These are phyloP conservation scores for Tonatia bakeri DNA, from an alignment of 2,113 vertebrate species.

Conservation along the genomic window DNA sequence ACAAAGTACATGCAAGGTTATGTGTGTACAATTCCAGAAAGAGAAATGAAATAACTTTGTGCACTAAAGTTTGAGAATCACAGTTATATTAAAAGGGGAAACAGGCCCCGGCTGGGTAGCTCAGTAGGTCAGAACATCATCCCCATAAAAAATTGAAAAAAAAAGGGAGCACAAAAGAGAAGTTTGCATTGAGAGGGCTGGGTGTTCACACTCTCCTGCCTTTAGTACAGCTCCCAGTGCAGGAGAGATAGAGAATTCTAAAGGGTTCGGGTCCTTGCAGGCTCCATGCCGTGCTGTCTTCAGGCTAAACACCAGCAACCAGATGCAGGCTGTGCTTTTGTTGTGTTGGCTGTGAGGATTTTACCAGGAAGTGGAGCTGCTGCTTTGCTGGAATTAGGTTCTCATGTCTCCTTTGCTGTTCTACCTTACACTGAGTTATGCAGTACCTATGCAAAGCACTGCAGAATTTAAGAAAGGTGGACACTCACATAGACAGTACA, in stretches of 20 bases:
- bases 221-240: neutral
- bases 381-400: too few relatives aligned
- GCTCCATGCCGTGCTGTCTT: neutral
- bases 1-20: neutral
- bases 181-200: neutral
- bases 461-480: neutral
- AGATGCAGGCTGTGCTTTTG: too few relatives aligned
- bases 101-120: neutral
- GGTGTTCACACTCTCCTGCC: neutral
- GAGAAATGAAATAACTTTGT: neutral
- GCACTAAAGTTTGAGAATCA: neutral
- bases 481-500: neutral
- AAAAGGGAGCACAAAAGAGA: neutral
- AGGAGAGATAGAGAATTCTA: neutral
- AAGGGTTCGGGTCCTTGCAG: neutral
- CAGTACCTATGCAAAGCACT: neutral
- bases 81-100: neutral
- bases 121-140: too few relatives aligned
- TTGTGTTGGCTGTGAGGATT: neutral
- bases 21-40: neutral
- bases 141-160: too few relatives aligned
- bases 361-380: too few relatives aligned
- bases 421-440: neutral
- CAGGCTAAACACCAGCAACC: rapidly evolving
- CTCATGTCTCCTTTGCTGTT: neutral